Conservation (phyloP, 2,797 vertebrate species). For the Tokudaia tokunoshimensis region DNA sequence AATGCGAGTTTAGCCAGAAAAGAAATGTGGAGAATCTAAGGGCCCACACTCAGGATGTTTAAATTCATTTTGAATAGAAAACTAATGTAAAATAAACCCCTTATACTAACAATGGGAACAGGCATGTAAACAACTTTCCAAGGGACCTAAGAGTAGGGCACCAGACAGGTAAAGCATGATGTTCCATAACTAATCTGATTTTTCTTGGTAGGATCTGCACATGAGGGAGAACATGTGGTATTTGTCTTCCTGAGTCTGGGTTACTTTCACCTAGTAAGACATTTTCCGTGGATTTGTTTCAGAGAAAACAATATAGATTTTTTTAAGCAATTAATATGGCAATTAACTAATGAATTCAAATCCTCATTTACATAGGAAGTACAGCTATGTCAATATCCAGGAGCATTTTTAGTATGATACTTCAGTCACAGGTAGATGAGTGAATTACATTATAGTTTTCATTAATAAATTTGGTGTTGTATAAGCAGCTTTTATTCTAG, state of each 20-base stretch:
- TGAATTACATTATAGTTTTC: not conserved
- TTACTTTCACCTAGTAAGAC: not conserved
- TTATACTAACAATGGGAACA: not conserved
- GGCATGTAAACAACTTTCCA: not conserved
- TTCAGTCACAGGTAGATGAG: not conserved
- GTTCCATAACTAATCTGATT: not conserved
- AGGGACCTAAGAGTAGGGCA: not conserved
- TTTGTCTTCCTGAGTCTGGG: not conserved
- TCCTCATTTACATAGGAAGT: not conserved
- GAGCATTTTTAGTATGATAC: not conserved
- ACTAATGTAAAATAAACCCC: not conserved
- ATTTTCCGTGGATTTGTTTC: not conserved
- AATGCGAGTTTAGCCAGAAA: not conserved
- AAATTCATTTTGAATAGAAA: not conserved
- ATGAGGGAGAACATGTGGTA: not conserved
- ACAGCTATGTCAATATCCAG: not conserved
- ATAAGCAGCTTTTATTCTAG: not conserved
- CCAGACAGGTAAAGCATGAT: not conserved
- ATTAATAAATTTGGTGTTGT: not conserved
- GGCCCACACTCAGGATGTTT: not conserved
- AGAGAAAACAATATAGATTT: not conserved
- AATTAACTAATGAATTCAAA: not conserved
- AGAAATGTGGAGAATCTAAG: not conserved
- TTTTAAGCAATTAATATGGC: not conserved
- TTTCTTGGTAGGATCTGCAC: not conserved